phyloP scores from a whole-genome alignment of 2,888 invertebrate species.

The Coelinius sp. region DNA sequence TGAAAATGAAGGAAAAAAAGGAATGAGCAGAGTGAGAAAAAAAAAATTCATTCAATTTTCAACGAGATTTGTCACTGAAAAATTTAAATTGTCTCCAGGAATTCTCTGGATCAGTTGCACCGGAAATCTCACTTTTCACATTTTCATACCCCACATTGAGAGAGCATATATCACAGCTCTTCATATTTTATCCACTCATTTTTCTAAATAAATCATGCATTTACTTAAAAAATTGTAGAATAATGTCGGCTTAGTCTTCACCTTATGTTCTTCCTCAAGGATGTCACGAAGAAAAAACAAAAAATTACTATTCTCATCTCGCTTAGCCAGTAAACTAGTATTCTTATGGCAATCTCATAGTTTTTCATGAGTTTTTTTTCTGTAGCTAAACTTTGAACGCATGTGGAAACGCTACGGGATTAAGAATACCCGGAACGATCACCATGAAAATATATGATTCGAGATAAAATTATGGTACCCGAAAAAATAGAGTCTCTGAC shows the following conservation, averaged over 20 bases:
- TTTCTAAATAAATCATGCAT: no score
- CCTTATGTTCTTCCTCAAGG: no score
- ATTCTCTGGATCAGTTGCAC: neutral
- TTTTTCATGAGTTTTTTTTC: neutral
- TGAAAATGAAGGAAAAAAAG: constrained; percentile 21
- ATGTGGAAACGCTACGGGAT: constrained; percentile 15
- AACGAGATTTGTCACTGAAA: constrained; percentile 19
- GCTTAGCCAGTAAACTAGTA: no score
- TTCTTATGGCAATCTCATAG: neutral
- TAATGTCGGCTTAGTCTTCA: no score
- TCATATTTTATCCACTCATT: no score
- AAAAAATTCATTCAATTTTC: constrained; percentile 5
- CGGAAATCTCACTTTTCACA: neutral
- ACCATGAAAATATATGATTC: constrained; percentile 26
- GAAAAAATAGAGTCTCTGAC: constrained; percentile 15
- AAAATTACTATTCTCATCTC: no score
- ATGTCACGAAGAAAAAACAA: no score
- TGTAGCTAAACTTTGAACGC: neutral
- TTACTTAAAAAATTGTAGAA: no score
- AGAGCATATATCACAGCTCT: neutral
- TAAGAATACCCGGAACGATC: constrained; percentile 25
- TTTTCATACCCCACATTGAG: neutral
- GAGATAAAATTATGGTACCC: constrained; percentile 21
- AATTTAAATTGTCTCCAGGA: constrained; percentile 43
- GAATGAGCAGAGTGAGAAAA: neutral